A percentile compares a stretch with the other conserved stretches of the same genome.
phyloP scores from a whole-genome alignment of 2,113 vertebrate genomes.

The Micromys minutus region DNA sequence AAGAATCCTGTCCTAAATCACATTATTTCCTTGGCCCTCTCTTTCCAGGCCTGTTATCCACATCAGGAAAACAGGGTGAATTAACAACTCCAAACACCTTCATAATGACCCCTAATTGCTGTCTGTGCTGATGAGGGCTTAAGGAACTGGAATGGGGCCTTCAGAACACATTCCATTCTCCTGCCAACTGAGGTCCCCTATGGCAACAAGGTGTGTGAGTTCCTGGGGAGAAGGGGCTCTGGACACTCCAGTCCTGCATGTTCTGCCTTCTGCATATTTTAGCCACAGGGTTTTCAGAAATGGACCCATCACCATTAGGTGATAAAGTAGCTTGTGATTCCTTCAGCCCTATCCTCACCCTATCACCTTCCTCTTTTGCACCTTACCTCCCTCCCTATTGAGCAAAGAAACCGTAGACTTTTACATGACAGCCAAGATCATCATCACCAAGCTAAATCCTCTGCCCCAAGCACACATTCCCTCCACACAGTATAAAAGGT shows the following conservation, averaged over 20 bases:
- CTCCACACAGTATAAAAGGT: neutral
- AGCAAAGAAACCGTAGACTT: neutral
- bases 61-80: slow-evolving; percentile 72
- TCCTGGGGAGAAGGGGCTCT: neutral
- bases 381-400: neutral
- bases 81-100: slow-evolving; percentile 60
- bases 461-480: neutral
- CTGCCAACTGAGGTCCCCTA: slow-evolving; percentile 47
- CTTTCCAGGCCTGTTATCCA: slow-evolving; percentile 58
- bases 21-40: slow-evolving; percentile 50
- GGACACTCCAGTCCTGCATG: rapidly evolving
- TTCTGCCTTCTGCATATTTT: neutral
- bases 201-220: neutral
- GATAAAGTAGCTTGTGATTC: neutral
- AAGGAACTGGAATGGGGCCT: slow-evolving; percentile 62
- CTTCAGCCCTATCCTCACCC: neutral
- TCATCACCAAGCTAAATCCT: neutral
- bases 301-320: neutral
- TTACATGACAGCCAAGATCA: no score
- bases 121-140: slow-evolving; percentile 69
- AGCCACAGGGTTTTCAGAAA: neutral
- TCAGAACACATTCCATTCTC: slow-evolving; percentile 66
- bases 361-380: no score
- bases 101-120: slow-evolving; percentile 78
- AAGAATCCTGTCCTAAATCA: slow-evolving; percentile 60